Evolutionary conservation across 1,140 invertebrate genomes (phyloP), one percentile per base, ranked within the genome.

Genomic region (Halictus rubicundus): DNA sequence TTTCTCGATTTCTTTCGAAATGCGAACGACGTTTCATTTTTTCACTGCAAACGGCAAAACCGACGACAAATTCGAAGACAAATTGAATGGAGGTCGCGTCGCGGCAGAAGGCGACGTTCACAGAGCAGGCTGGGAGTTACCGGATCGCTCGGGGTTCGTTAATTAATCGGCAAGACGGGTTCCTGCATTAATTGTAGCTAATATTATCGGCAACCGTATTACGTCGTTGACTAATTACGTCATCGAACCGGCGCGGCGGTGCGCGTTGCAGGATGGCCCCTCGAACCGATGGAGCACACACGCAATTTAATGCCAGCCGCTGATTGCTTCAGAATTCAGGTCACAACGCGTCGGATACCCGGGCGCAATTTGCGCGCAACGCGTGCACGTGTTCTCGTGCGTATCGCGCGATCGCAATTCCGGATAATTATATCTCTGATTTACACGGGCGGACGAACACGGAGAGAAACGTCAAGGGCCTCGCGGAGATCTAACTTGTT

Each of bases 311-410:
- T 75, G 77, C 71, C 64, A 80, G 74, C 69, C 73, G 65, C 60
- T 86, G 85, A 86, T 86, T 86, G 85, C 85, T 86, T 74, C 77
- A 79, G 80, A 86, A 86, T 86, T 86, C 81, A 68, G 85, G 84
- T 86, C 85, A 86, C 84, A 76, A 78, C 80, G 60, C 49, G 76
- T 66, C 8, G 8, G 80, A 79, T 71, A 85, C n/a, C 59, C 59
- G 59, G 39, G 68, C 70, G 72, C 81, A 86, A 86, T 86, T 86
- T 83, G 77, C 64, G 80, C 76, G 60, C 61, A 54, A 68, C 59
- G 64, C 76, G 64, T 80, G 66, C 68, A 52, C 68, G 59, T 52
- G 66, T 63, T 59, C 32, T 65, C 68, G 5, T 57, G 69, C 66
- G 69, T 77, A 75, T 78, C 63, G 42, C 39, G 19, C 54, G 23